Percentiles rank a stretch among this genome's conserved stretches.
Conservation (phyloP, 1,140 invertebrate genomes). For the Zaprionus vittiger region DNA sequence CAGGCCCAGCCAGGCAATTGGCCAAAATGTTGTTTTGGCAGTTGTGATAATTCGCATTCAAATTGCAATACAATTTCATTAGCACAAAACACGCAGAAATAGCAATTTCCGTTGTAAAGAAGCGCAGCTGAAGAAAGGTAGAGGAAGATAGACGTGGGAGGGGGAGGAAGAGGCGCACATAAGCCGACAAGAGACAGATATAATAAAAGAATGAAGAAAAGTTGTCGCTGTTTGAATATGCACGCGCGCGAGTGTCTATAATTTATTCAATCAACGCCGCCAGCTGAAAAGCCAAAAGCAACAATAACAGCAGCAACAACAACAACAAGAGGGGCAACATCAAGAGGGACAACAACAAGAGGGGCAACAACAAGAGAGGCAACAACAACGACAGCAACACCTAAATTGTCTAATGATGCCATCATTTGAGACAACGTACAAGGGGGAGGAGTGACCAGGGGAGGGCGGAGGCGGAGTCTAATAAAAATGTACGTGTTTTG, state of each 20-base stretch:
- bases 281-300: conserved; percentile 15
- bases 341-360: conserved; percentile 12
- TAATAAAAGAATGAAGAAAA: conserved; percentile 41
- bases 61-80: conserved; percentile 4
- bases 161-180: background rate
- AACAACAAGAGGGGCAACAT: conserved; percentile 3
- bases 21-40: conserved; percentile 17
- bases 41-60: background rate
- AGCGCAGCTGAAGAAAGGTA: conserved; percentile 17
- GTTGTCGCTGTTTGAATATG: conserved; percentile 56
- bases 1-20: conserved; percentile 15
- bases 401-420: conserved; percentile 83
- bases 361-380: too few relatives aligned
- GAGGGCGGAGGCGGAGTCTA: conserved; percentile 39
- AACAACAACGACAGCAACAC: conserved; percentile 46
- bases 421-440: conserved; percentile 61
- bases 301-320: background rate
- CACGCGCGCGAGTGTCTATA: conserved; percentile 72
- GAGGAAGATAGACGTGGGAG: background rate
- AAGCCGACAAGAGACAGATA: conserved; percentile 13
- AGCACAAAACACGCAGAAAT: conserved; percentile 56
- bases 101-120: conserved; percentile 66
- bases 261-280: conserved; percentile 80
- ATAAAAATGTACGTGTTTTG: conserved; percentile 74
- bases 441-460: background rate